Evolutionary conservation across 2,113 vertebrate species (phyloP).

Genomic region (Gambusia affinis): DNA sequence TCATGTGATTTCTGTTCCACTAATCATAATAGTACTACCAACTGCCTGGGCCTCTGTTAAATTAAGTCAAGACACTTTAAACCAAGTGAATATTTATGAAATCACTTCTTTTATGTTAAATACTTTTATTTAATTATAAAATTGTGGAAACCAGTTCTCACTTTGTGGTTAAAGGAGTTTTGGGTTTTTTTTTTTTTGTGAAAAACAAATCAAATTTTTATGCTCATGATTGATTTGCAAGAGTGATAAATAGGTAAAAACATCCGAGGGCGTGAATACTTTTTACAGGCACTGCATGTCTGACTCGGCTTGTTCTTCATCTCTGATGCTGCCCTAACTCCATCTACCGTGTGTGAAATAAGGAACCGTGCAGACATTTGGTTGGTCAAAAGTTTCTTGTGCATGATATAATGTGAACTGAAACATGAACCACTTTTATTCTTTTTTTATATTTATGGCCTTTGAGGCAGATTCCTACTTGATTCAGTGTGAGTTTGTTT

Average conservation of each 20-base stretch:
- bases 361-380: slow-evolving; percentile 22
- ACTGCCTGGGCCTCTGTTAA: too few relatives aligned
- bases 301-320: background rate
- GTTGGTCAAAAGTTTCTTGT: slow-evolving; percentile 29
- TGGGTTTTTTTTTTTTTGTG: background rate
- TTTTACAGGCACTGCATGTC: too few relatives aligned
- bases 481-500: slow-evolving; percentile 36
- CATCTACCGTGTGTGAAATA: slow-evolving; percentile 16
- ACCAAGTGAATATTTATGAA: background rate
- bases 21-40: too few relatives aligned
- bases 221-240: background rate
- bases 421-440: slow-evolving; percentile 34
- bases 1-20: too few relatives aligned
- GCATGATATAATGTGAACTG: slow-evolving; percentile 38
- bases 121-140: background rate
- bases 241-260: too few relatives aligned
- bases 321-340: slow-evolving; percentile 27
- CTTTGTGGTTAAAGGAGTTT: background rate
- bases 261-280: too few relatives aligned
- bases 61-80: too few relatives aligned
- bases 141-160: background rate
- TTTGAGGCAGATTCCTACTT: slow-evolving; percentile 15
- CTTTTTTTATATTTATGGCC: slow-evolving; percentile 6
- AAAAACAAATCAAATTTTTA: background rate
- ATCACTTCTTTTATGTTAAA: background rate